Evolutionary conservation across 2,797 vertebrate species (phyloP), one percentile per base, ranked within the genome.

Genomic region (Anguilla obscura): DNA sequence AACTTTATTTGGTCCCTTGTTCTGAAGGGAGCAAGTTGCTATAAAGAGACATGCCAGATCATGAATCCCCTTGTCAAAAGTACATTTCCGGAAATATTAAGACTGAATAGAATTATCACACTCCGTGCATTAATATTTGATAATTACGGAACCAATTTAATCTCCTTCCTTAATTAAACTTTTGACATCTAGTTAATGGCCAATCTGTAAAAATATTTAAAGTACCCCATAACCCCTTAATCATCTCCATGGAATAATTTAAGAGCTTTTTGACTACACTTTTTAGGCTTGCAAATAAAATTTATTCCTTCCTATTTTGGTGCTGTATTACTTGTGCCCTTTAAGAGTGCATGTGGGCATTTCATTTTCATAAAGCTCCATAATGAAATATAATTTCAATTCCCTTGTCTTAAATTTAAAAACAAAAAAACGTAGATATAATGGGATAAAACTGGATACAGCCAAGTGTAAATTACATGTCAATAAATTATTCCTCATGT

Each of bases 91-190:
- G 91, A 94, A 92, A 90, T 92, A 93, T 92, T 91, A 92, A 82
- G 83, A 86, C 89, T 1, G 21, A 90, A 91, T 94, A 89, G 90
- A 95, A 92, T 92, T 90, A 93, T 91, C 85, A 14, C 91, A 56
- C 87, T 88, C 87, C 16, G 87, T 85, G 80, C 91, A 93, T 95
- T 94, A 94, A 95, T 95, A 94, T 94, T 95, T 95, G 91, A 95
- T 95, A 91, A 91, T 90, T 87, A 91, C 69, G 89, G 93, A 94
- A 93, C 94, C 86, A 91, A 92, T 95, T 94, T 93, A 93, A 93
- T 95, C 93, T 93, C 91, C 91, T 92, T 93, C 93, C 92, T 92
- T 95, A 95, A 96, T 96, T 95, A 95, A 93, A 94, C 90, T 91
- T 93, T 94, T 95, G 95, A 94, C 95, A 94, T 92, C 93, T 86